Conservation (phyloP, 2,113 vertebrate species). For the Chaenogobius annularis region DNA sequence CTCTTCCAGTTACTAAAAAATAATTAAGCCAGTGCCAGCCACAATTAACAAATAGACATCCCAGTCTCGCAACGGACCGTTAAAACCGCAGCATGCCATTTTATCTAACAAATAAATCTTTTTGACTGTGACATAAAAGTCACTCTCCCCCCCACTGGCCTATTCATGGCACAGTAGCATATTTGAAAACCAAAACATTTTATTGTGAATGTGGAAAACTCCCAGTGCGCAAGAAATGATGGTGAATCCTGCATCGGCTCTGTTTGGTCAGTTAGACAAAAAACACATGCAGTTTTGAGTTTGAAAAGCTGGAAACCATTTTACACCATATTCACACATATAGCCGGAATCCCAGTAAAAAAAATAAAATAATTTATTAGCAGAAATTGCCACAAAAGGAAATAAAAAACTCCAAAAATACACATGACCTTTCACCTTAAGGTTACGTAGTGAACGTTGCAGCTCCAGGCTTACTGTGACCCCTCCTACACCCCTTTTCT, state of each 20-base stretch:
- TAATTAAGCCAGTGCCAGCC: not conserved
- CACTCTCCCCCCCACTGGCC: not conserved
- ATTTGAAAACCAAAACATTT: not conserved
- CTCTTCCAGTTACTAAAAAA: not conserved
- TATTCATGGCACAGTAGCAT: not conserved
- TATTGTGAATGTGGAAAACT: not conserved
- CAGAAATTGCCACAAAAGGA: slow-evolving; percentile 2
- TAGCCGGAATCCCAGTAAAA: not conserved
- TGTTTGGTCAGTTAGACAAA: not conserved
- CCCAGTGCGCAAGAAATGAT: not conserved
- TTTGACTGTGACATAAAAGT: slow-evolving; percentile 9
- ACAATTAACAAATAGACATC: not conserved
- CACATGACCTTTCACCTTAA: slow-evolving; percentile 42
- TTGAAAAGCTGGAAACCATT: not conserved
- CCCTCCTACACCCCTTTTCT: slow-evolving; percentile 11
- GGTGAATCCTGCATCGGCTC: not conserved
- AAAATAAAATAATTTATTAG: slow-evolving; percentile 9
- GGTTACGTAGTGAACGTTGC: slow-evolving; percentile 40
- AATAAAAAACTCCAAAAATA: slow-evolving; percentile 13
- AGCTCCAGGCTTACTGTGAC: slow-evolving; percentile 26
- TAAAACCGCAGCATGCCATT: not conserved
- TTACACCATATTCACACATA: not conserved
- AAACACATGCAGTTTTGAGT: not conserved
- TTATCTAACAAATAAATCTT: slow-evolving; percentile 3
- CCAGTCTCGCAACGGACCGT: not conserved